Evolutionary conservation across 2,113 vertebrate species (phyloP), one percentile per base, ranked within the genome.

Genomic region (Lepus europaeus): DNA sequence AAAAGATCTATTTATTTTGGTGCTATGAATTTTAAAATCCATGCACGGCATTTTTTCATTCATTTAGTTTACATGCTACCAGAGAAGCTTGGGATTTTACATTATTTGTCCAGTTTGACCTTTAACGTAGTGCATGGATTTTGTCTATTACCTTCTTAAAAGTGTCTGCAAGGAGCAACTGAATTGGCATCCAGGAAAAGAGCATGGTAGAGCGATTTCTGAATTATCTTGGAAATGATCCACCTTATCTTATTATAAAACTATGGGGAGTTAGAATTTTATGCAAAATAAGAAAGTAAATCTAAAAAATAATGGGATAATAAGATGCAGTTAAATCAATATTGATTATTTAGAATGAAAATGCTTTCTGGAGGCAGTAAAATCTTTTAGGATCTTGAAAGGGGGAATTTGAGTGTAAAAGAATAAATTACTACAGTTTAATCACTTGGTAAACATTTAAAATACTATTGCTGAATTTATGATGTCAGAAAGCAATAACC

Each of bases 281-380:
- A 87, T 90, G 85, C 39, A 96, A 97, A 98, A 83, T 78, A 97
- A 92, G 97, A 97, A 95, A 96, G 97, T 97, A 97, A 98, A 97
- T 98, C 95, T 97, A 89, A 90, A 73, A 84, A 95, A 94, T 97
- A 97, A 96, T 87, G 82, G 31, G 59, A 36, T 95, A 91, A 96
- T 87, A 85, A 29, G 63, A 36, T 95, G 90, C 33, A 95, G 69
- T 94, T 97, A 98, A 97, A 98, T 97, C 82, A 0, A 95, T 98
- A 98, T 97, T 89, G 96, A 97, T 98, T 98, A 97, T 97, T 97
- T 92, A 90, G 93, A 97, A 27, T 91, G 56, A 97, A 97, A 98
- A 73, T 97, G 45, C 31, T 98, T 97, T 97, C 98, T 98, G 91
- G 87, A 94, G 94, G 94, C 80, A 90, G 33, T 96, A 98, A 97